Conservation (phyloP, 2,888 invertebrate species). For the Labia minor region DNA sequence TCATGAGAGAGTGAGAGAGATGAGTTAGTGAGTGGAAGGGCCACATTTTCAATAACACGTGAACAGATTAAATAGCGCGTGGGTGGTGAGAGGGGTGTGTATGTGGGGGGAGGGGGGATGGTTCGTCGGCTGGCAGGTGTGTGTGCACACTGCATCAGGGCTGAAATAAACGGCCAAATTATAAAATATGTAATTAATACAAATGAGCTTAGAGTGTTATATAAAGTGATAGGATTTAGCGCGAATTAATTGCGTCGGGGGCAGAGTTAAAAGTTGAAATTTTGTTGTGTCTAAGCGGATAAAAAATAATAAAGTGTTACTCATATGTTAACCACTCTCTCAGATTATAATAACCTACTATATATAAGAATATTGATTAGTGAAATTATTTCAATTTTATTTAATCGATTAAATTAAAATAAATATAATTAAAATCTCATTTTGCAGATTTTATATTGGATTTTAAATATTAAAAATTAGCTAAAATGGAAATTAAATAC, state of each 20-base stretch:
- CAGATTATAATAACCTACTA: no score
- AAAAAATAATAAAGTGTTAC: no score
- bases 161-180: slow-evolving; percentile 6
- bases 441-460: no score
- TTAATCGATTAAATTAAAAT: no score
- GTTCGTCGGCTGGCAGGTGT: not conserved
- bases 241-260: not conserved
- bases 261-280: not conserved
- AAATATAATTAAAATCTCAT: no score
- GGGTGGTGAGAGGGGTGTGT: not conserved
- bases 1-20: not conserved
- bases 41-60: slow-evolving; percentile 13
- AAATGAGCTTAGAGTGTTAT: slow-evolving; percentile 13
- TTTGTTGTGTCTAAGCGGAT: not conserved
- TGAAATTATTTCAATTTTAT: no score
- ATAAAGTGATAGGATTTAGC: slow-evolving; percentile 13
- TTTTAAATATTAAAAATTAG: no score
- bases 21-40: slow-evolving; percentile 13
- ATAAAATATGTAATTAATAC: slow-evolving; percentile 13
- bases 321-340: no score
- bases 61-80: not conserved
- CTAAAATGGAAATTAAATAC: no score
- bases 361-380: no score
- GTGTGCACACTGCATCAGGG: slow-evolving; percentile 8
- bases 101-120: not conserved